Base-by-base conservation (phyloP, 2,113 vertebrate species). In the Irena cyanogastra region DNA sequence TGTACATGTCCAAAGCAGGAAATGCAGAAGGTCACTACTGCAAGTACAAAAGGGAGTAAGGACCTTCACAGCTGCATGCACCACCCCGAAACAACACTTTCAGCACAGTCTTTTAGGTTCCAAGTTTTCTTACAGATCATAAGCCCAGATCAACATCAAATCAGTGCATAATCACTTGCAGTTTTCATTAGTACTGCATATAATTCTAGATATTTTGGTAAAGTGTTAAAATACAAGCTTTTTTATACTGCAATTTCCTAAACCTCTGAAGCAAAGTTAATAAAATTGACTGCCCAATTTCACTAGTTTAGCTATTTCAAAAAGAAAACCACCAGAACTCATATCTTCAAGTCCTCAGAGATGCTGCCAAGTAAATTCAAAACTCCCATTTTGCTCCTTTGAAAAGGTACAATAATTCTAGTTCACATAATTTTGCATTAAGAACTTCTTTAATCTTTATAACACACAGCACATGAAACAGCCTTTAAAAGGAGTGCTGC, bases 361-460 rank as follows among this genome's bases (percentile, higher is more conserved):
- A 86, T 27, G 6, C 23, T 63, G 49, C 15, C 86, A 83, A 94
- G 70, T 16, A 28, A 13, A 54, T 66, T 69, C 47, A 45, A 47
- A 56, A 53, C 57, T 72, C 63, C 37, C 50, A 44, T 90, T 83
- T 59, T 76, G 78, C 76, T 86, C 23, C 59, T 94, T 74, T 66
- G 47, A 89, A 95, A 77, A 86, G 30, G 35, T 87, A 49, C 35
- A 80, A 37, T 74, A 74, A 90, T 93, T 92, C 89, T 66, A 90
- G 75, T 77, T 83, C 63, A 70, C 59, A 92, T 90, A 63, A 66
- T 83, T 86, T 77, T 66, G 47, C 68, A 90, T 78, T 89, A 95
- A 86, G 64, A 89, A n/a, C 30, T 35, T 82, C 69, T 97, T 87
- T 89, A 74, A 93, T 93, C 89, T 96, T 66, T n/a, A 47, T 52